phyloP scores from a whole-genome alignment of 1,140 invertebrate species.

The Epicauta chinensis region DNA sequence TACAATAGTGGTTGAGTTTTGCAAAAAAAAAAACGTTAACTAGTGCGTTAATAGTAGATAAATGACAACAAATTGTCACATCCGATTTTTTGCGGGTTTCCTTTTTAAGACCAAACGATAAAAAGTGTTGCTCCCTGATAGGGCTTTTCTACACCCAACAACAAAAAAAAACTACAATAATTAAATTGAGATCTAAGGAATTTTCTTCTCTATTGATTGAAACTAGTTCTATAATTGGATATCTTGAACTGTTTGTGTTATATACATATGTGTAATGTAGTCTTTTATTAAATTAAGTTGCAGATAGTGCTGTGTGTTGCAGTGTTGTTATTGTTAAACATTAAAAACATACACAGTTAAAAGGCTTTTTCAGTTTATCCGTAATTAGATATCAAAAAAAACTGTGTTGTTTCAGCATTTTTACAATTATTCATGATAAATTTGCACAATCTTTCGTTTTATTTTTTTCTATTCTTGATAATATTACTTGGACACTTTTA shows the following conservation, averaged over 20 bases:
- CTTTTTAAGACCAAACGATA: no score
- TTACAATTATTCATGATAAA: slow-evolving; percentile 5
- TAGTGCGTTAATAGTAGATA: no score
- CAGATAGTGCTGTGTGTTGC: neutral
- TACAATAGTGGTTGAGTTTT: no score
- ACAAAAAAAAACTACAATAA: no score
- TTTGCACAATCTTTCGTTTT: slow-evolving; percentile 4
- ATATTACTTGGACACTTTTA: slow-evolving; percentile 3
- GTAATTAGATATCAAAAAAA: slow-evolving; percentile 9
- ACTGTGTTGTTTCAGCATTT: slow-evolving; percentile 1
- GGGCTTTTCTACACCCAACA: no score
- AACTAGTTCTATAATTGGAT: slow-evolving; percentile 8
- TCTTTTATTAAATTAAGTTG: slow-evolving; percentile 11
- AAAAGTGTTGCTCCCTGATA: no score
- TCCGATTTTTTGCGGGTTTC: no score
- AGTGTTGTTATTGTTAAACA: no score
- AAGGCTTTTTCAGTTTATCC: neutral
- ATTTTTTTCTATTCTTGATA: slow-evolving; percentile 1
- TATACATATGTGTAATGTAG: no score
- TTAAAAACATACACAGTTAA: no score
- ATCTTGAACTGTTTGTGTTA: neutral
- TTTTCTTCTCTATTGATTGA: slow-evolving; percentile 1
- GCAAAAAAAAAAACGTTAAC: no score
- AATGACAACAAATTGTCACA: no score
- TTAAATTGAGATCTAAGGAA: neutral